phyloP scores from a whole-genome alignment of 2,113 vertebrate genomes.

The Pimephales promelas region DNA sequence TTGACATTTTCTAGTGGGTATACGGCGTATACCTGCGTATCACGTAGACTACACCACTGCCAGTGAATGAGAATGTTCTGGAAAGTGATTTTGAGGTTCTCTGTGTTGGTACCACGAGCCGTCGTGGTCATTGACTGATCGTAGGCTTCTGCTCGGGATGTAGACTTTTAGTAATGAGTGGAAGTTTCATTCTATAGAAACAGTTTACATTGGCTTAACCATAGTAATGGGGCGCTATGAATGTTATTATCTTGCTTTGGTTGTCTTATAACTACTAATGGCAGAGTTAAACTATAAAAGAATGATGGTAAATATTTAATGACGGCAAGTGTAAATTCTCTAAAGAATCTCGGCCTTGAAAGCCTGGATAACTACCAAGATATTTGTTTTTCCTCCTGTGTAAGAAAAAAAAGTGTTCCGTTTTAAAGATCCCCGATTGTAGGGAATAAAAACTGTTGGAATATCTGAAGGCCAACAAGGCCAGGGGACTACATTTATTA shows the following conservation, averaged over 20 bases:
- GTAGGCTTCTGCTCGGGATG: too few species aligned
- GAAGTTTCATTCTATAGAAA: not conserved
- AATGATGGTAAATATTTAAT: not conserved
- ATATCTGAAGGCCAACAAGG: too few species aligned
- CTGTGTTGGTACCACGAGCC: too few species aligned
- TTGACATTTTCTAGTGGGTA: too few species aligned
- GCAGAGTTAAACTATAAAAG: not conserved
- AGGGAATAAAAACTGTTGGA: not conserved
- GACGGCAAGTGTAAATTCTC: not conserved
- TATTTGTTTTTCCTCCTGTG: conserved; percentile 3
- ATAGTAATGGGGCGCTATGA: not conserved
- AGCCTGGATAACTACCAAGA: not conserved
- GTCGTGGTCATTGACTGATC: too few species aligned
- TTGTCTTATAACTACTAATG: not conserved
- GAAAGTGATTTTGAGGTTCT: too few species aligned
- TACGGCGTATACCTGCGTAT: too few species aligned
- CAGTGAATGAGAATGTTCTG: too few species aligned
- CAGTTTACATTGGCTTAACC: not conserved
- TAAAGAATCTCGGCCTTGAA: not conserved
- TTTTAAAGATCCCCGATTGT: not conserved
- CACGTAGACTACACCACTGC: too few species aligned
- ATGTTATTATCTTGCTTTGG: not conserved
- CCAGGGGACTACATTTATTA: not conserved
- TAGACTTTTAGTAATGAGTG: too few species aligned
- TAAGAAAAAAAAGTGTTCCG: not conserved